Base-by-base conservation (phyloP, 2,797 vertebrate species). In the Zalophus californianus region DNA sequence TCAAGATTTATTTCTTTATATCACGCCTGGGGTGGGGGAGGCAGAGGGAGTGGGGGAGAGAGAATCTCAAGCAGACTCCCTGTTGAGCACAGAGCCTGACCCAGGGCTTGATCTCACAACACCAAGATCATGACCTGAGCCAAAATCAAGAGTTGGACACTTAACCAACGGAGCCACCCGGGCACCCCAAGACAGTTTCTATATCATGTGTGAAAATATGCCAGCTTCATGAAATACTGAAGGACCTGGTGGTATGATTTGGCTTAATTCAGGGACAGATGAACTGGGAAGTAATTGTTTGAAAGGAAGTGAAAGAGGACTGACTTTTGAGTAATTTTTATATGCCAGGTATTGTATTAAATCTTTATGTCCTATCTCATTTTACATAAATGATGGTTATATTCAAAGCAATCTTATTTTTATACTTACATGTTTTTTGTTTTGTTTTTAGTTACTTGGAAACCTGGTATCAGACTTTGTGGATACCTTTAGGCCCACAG, bases 401-500 rank as follows among this genome's bases (percentile, higher is more conserved):
- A 56, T 80, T 95, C 20, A 56, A 32, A 29, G 32, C 12, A 91
- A 27, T 90, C 21, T 95, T 95, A n/a, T 80, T 90, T 95, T 91
- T 77, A 56, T 50, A 79, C 20, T 85, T 92, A 23, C 0, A 60
- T 94, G 2, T 41, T 96, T 87, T 77, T 48, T 91, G 25, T 91
- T 80, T 79, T 52, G 56, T 25, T 85, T 87, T 29, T 91, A 99
- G 99, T 99, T 99, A 94, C 98, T 99, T 44, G 99, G 99, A 95
- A 99, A 99, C 98, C 99, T 99, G 95, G 99, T 99, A 44, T 99
- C 99, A 27, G 99, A 99, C 98, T 99, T 99, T 99, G 99, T 99
- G 97, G 99, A 99, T 97, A 99, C 99, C 97, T 99, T 99, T 98
- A 99, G 99, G 98, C 99, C 99, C 72, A 99, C 99, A 38, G 99